Evolutionary conservation across 2,113 vertebrate species (phyloP).

Genomic region (Physeter macrocephalus): DNA sequence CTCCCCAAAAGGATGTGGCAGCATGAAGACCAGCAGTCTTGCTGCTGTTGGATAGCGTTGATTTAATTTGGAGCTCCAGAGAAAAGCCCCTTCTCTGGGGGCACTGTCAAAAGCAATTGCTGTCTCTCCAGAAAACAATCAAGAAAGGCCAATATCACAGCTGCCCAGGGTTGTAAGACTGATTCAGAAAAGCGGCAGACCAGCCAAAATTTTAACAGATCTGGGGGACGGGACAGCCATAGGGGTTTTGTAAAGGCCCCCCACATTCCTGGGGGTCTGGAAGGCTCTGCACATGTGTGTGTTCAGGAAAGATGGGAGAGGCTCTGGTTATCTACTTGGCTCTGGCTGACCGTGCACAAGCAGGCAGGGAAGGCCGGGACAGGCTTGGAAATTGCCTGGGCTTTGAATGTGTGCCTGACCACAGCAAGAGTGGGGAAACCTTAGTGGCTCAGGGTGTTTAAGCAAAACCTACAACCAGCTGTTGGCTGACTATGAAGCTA

Average conservation of each 20-base stretch:
- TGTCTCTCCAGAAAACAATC: background rate
- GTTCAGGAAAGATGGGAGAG: background rate
- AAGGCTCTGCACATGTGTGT: rapidly evolving
- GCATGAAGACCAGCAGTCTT: background rate
- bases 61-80: conserved; percentile 36
- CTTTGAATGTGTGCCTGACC: background rate
- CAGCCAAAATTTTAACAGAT: background rate
- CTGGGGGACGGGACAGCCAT: background rate
- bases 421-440: rapidly evolving
- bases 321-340: rapidly evolving
- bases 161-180: background rate
- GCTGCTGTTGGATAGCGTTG: background rate
- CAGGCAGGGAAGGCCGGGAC: rapidly evolving
- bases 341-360: rapidly evolving
- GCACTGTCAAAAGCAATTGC: conserved; percentile 11
- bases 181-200: background rate
- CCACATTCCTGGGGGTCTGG: background rate
- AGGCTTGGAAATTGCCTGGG: rapidly evolving
- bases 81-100: background rate
- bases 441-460: background rate
- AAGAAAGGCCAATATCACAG: background rate
- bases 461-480: background rate
- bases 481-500: too few species aligned
- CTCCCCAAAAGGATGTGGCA: rapidly evolving
- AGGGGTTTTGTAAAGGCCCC: background rate